Conservation (phyloP, 2,888 invertebrate genomes). For the Drosophila monieri region DNA sequence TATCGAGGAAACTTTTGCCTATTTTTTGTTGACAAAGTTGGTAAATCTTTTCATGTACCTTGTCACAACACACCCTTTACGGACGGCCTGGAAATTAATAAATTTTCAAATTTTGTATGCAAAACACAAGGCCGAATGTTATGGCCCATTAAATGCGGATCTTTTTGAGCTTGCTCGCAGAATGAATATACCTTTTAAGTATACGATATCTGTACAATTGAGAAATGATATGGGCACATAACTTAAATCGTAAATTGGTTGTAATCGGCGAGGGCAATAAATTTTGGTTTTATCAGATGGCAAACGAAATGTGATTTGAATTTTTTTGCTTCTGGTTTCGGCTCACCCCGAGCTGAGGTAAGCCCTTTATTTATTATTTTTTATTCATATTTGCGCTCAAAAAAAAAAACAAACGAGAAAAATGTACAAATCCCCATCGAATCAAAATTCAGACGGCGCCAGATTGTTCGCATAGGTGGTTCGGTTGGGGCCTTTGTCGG, state of each 20-base stretch:
- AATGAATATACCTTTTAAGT: slow-evolving; percentile 20
- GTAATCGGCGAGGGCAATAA: slow-evolving; percentile 72
- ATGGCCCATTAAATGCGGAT: slow-evolving; percentile 70
- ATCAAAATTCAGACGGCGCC: slow-evolving; percentile 77
- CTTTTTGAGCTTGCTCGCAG: slow-evolving; percentile 38
- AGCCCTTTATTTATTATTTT: slow-evolving; percentile 53
- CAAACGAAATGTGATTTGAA: slow-evolving; percentile 53
- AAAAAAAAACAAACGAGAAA: background rate
- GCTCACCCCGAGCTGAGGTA: slow-evolving; percentile 28
- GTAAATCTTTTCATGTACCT: slow-evolving; percentile 24
- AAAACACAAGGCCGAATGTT: slow-evolving; percentile 50
- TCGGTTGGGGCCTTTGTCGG: slow-evolving; percentile 66
- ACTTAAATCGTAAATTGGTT: slow-evolving; percentile 72
- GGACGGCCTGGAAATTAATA: slow-evolving; percentile 19
- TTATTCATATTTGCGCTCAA: slow-evolving; percentile 63
- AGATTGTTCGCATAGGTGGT: slow-evolving; percentile 16
- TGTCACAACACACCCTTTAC: slow-evolving; percentile 15
- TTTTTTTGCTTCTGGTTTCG: slow-evolving; percentile 26
- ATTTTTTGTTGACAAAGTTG: slow-evolving; percentile 16
- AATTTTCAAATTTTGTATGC: slow-evolving; percentile 54
- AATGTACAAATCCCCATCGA: slow-evolving; percentile 43
- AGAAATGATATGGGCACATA: slow-evolving; percentile 61
- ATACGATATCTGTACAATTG: slow-evolving; percentile 28
- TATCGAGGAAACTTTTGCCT: slow-evolving; percentile 19
- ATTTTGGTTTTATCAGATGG: slow-evolving; percentile 71